Evolutionary conservation across 2,113 vertebrate genomes (phyloP), one percentile per base, ranked within the genome.

Genomic region (Etia nguti): DNA sequence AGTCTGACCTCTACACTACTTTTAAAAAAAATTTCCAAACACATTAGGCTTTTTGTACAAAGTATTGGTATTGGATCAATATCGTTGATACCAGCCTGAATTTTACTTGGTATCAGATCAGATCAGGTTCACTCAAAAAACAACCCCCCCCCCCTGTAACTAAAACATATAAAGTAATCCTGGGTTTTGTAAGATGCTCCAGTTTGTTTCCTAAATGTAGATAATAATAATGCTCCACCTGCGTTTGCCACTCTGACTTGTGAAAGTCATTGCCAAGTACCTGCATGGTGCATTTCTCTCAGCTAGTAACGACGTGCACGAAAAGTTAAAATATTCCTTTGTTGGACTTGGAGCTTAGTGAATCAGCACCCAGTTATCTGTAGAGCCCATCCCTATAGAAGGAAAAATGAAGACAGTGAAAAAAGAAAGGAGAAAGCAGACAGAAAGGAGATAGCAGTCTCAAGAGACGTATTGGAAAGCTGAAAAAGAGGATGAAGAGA

Each of bases 401-500:
- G 82, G 41, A 50, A 54, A 75, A 89, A 77, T 50, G 59, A 56
- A 80, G 81, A 60, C 36, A 18, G 65, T 68, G 50, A 82, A 65
- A 57, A 77, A 31, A 59, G 83, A 79, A 70, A 84, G 16, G 26
- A 80, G 29, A 82, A 81, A 13, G 20, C 70, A 50, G 52, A 84
- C 56, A 11, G 36, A 89, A 20, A 54, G 31, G 22, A 82, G 56
- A 87, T 48, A 60, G 13, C n/a, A 70, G 79, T 88, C 90, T 93
- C 86, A 16, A 31, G 86, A 50, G 92, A 75, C 46, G 12, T 46
- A 87, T 85, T 83, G 83, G 70, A 84, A 48, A 73, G 50, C 77
- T 59, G 73, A 84, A 92, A 86, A 85, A 82, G 70, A 87, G 41
- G 89, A 89, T 79, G 75, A 62, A 80, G 82, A 92, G 90, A 86